Evolutionary conservation across 2,888 invertebrate species (phyloP), one percentile per base, ranked within the genome.

Genomic region (Drosophila ustulata): DNA sequence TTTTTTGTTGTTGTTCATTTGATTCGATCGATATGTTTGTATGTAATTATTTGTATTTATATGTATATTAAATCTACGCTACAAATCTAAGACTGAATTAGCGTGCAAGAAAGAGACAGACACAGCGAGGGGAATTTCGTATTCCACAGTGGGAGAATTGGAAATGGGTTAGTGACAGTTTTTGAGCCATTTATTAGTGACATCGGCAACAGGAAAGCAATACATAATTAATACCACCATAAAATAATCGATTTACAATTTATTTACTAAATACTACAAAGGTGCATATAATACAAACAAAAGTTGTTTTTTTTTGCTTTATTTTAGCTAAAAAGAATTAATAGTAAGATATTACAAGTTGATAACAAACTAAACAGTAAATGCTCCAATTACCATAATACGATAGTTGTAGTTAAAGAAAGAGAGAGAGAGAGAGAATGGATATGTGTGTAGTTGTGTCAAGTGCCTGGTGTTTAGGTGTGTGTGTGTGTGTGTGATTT

Each of bases 221-320:
- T 25, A 39, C 18, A 55, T 55, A 53, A 46, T 18, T 8, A 26
- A 39, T 49, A 58, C 13, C 75, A 63, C 80, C 87, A 73, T 45
- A 66, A 55, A 66, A 73, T 78, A 64, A 73, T 74, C 81, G 66
- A 74, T 67, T 13, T 30, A 55, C n/a, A 39, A 69, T 34, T 57
- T 77, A 52, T 67, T 58, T 66, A 59, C 77, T 84, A 77, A 52
- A 69, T 66, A 70, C 68, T 74, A 63, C 55, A 88, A 88, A 88
- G 82, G 88, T 82, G 82, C 88, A 82, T 83, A 86, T 82, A 88
- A 77, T 88, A 78, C 66, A 88, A 70, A 78, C 66, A 75, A 64
- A 37, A 37, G 34, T 37, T 61, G 71, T 57, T 28, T 67, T 72
- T 67, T 65, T 63, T 75, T 62, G 66, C 53, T 28, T 67, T 72